Evolutionary conservation across 2,797 vertebrate species (phyloP), one percentile per base, ranked within the genome.

Genomic region (Cyclopterus lumpus): DNA sequence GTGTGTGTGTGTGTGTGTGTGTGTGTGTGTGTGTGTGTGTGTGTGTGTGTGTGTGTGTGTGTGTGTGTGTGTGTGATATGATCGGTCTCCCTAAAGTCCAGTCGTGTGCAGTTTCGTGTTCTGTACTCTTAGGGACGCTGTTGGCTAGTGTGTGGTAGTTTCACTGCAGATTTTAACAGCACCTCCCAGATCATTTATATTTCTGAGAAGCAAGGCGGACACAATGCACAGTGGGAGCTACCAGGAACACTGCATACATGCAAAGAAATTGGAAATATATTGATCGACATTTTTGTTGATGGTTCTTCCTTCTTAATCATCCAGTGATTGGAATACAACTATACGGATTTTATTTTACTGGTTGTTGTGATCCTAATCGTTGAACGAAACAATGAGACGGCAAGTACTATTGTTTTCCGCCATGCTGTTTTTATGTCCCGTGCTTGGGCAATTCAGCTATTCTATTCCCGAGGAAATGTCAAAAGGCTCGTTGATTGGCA

Each of bases 401-500:
- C 92, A 94, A 65, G 51, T 54, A 54, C 24, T 28, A 15, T 54
- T 28, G 24, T 54, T 28, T 15, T 54, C 54, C 51, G 26, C 26
- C 14, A 16, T 28, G 51, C 24, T 26, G 6, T 28, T 16, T 16
- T 7, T 54, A 14, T 28, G 24, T 28, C 26, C 51, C 12, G 24
- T 54, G 51, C 26, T 28, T 16, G 51, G 51, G 51, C 51, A 54
- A 24, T 88, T 96, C 86, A 94, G 93, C 86, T 97, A 96, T 90
- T 95, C 95, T 42, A 92, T 97, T 67, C 95, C 94, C 16, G 96
- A 97, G 88, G 96, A 97, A 81, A 93, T 95, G 90, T 83, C 92
- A 57, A 93, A 85, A 83, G 95, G 95, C 4, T 91, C 90, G 10
- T 44, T 90, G 20, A 78, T 92, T 3, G 91, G 88, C 9, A 86